Conservation (phyloP, 2,888 invertebrate genomes). For the Tenthredo mesomela region DNA sequence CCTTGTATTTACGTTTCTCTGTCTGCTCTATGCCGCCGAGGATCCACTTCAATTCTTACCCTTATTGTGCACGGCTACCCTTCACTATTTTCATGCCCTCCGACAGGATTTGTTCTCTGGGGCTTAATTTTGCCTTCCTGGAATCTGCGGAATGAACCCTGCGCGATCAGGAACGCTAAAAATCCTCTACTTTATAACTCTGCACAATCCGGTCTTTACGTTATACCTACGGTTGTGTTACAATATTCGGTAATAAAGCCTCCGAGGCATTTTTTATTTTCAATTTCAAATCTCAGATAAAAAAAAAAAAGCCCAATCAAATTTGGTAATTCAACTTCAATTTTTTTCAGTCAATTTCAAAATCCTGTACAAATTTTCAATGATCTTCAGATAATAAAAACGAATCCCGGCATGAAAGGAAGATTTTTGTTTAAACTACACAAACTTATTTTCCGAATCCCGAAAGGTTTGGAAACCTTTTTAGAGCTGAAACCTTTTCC, state of each 20-base stretch:
- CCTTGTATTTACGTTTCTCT: conserved; percentile 22
- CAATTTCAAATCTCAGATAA: not conserved
- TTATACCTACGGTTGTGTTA: not conserved
- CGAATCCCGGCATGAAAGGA: not conserved
- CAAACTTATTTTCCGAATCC: conserved; percentile 21
- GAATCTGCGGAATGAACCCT: not conserved
- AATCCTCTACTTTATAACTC: conserved; percentile 23
- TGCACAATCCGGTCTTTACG: not conserved
- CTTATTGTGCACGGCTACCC: conserved; percentile 6
- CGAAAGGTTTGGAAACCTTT: conserved; percentile 15
- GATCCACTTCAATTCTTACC: conserved; percentile 28
- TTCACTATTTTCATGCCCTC: conserved; percentile 13
- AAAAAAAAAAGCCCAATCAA: not conserved
- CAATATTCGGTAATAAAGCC: not conserved
- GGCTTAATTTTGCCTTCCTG: conserved; percentile 28
- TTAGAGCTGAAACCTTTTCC: conserved; percentile 26
- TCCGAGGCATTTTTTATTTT: not conserved
- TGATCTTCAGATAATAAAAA: not conserved
- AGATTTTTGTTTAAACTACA: not conserved
- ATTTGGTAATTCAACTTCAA: not conserved
- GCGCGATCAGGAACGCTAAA: conserved; percentile 26
- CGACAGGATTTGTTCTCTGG: conserved; percentile 14
- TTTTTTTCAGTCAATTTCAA: not conserved
- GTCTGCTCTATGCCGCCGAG: conserved; percentile 6
- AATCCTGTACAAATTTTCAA: not conserved